Conservation (phyloP, 2,888 invertebrate genomes). For the Chaitophorus viminalis region DNA sequence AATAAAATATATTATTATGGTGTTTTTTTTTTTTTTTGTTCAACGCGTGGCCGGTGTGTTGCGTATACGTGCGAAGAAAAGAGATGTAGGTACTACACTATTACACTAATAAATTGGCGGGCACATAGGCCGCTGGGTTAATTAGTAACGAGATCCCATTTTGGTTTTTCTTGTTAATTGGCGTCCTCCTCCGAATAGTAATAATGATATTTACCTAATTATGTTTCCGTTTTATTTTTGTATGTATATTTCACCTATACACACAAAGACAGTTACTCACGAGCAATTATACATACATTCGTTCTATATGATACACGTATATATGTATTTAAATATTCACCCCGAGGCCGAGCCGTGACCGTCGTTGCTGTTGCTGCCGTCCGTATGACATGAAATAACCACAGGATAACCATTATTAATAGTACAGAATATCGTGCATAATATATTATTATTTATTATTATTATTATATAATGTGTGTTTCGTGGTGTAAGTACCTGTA, state of each 20-base stretch:
- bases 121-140: neutral
- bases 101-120: conserved; percentile 29
- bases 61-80: neutral
- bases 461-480: neutral
- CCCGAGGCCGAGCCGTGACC: conserved; percentile 29
- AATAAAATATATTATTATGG: conserved; percentile 54
- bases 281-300: neutral
- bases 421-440: neutral
- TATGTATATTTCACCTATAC: conserved; percentile 15
- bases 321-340: neutral
- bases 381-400: neutral
- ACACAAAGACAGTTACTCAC: neutral
- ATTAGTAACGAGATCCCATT: conserved; percentile 37
- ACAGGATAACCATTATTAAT: conserved; percentile 20
- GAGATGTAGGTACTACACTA: too few relatives aligned
- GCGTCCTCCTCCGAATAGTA: neutral
- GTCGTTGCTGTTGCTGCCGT: neutral
- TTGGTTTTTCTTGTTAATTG: conserved; percentile 2
- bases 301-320: neutral
- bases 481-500: neutral
- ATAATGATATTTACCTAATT: conserved; percentile 38
- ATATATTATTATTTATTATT: conserved; percentile 5
- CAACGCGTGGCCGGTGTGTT: neutral
- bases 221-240: conserved; percentile 18
- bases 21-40: conserved; percentile 14